phyloP scores from a whole-genome alignment of 2,888 invertebrate genomes.

The Anagyrus pseudococci region DNA sequence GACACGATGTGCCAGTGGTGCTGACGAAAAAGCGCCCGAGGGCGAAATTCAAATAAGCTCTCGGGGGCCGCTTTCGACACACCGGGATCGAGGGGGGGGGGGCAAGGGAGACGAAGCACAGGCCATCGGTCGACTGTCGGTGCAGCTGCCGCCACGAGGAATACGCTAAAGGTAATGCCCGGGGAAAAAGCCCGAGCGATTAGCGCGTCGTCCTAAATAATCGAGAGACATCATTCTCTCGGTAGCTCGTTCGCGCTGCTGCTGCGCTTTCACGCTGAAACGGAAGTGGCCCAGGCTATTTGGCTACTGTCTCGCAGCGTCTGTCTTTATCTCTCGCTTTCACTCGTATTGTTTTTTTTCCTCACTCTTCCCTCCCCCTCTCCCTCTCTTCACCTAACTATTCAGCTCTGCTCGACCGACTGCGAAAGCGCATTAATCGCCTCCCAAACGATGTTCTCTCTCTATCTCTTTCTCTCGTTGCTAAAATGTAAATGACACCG shows the following conservation, averaged over 20 bases:
- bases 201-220: slow-evolving; percentile 25
- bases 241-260: too few relatives aligned
- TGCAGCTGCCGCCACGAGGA: neutral
- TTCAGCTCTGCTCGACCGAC: too few relatives aligned
- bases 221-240: slow-evolving; percentile 16
- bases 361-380: neutral
- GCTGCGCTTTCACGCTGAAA: too few relatives aligned
- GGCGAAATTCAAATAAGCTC: slow-evolving; percentile 16
- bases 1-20: too few relatives aligned
- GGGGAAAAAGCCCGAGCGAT: slow-evolving; percentile 8
- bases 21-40: too few relatives aligned
- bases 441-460: slow-evolving; percentile 3
- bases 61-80: slow-evolving; percentile 2
- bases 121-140: slow-evolving; percentile 6
- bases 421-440: neutral
- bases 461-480: too few relatives aligned
- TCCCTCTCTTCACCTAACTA: neutral
- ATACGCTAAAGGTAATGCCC: neutral
- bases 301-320: slow-evolving; percentile 10
- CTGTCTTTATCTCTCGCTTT: slow-evolving; percentile 1
- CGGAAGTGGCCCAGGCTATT: slow-evolving; percentile 17
- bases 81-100: neutral
- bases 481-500: too few relatives aligned
- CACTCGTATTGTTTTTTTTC: neutral
- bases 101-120: slow-evolving; percentile 5